These are phyloP conservation scores for Varanus komodoensis DNA, from an alignment of 2,113 vertebrate genomes.

Conservation along the genomic window DNA sequence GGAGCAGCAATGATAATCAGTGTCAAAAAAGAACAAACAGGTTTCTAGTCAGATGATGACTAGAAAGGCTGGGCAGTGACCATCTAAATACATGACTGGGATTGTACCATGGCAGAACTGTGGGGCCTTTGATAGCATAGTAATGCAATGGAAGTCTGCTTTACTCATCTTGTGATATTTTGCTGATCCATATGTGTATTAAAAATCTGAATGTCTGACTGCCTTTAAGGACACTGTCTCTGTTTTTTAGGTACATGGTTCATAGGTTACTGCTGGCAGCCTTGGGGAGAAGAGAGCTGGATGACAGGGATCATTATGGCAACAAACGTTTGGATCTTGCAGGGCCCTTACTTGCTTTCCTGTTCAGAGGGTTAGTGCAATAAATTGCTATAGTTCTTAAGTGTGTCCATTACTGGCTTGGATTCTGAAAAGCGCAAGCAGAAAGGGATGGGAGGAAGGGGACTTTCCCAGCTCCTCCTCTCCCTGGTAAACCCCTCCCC, in stretches of 20 bases:
- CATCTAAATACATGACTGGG: no score
- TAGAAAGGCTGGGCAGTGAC: not conserved
- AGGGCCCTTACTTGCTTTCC: slow-evolving; percentile 93
- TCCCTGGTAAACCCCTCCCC: not conserved
- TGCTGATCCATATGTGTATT: accelerated
- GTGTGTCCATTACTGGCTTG: not conserved
- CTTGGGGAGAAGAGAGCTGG: slow-evolving; percentile 93
- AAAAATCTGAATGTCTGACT: slow-evolving; percentile 2
- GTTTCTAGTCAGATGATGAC: not conserved
- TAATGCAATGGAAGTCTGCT: not conserved
- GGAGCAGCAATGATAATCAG: not conserved
- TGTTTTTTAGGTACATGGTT: slow-evolving; percentile 91
- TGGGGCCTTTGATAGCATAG: not conserved
- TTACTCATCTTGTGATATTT: not conserved
- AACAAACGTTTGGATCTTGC: slow-evolving; percentile 99
- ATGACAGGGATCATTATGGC: slow-evolving; percentile 99
- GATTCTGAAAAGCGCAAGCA: not conserved
- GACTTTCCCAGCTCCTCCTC: not conserved
- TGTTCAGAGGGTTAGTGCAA: slow-evolving; percentile 92
- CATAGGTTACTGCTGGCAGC: slow-evolving; percentile 94
- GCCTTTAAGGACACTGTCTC: not conserved
- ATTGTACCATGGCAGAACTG: not conserved
- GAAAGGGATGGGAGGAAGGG: not conserved
- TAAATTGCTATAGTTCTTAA: not conserved
- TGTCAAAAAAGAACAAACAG: not conserved